Conservation (phyloP, 1,140 invertebrate genomes). For the Drosophila albomicans region DNA sequence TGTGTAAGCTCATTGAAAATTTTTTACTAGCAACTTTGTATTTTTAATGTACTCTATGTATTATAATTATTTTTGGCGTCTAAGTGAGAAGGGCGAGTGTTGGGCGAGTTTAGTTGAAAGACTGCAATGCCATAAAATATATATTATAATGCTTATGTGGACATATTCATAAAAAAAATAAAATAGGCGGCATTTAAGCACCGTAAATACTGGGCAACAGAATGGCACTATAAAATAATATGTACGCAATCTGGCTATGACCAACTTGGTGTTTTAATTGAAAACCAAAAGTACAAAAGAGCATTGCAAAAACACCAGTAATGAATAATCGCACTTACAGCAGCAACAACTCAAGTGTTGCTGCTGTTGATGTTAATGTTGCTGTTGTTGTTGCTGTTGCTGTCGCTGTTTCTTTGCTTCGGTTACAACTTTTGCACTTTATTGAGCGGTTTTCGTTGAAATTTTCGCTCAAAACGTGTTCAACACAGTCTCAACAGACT, state of each 20-base stretch:
- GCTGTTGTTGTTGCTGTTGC: neutral
- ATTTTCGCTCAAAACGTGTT: conserved; percentile 75
- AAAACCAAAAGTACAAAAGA: conserved; percentile 71
- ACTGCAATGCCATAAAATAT: no score
- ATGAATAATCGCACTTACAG: conserved; percentile 35
- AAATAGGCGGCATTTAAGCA: no score
- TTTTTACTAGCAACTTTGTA: no score
- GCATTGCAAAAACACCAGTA: conserved; percentile 67
- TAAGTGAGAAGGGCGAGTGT: no score
- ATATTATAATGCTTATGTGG: no score
- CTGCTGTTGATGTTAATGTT: conserved; percentile 20
- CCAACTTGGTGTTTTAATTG: conserved; percentile 60
- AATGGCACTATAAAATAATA: neutral
- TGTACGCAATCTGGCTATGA: conserved; percentile 20
- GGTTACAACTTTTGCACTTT: conserved; percentile 68
- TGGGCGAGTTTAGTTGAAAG: no score
- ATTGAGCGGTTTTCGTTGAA: conserved; percentile 69
- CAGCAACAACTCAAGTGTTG: conserved; percentile 13
- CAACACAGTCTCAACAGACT: conserved; percentile 12
- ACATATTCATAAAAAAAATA: no score
- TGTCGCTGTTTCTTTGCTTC: conserved; percentile 20
- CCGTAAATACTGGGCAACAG: no score
- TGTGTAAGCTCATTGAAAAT: no score
- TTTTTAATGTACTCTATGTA: no score
- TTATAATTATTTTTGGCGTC: no score